Evolutionary conservation across 2,888 invertebrate species (phyloP).

Genomic region (Strigamia maritima): DNA sequence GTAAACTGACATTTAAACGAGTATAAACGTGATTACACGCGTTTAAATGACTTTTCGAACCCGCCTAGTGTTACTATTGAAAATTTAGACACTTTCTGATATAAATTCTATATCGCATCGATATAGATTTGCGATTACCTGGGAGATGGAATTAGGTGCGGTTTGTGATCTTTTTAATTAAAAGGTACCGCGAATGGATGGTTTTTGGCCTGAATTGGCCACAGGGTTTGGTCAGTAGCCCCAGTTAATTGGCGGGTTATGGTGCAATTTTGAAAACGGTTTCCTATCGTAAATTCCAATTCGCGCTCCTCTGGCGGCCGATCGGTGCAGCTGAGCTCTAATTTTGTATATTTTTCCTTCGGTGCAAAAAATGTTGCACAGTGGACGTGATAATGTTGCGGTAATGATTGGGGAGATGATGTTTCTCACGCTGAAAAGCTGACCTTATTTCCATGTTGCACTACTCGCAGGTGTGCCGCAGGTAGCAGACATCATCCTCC

Average conservation of each 20-base stretch:
- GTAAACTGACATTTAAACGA: too few species aligned
- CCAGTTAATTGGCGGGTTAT: not conserved
- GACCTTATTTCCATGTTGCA: conserved; percentile 1
- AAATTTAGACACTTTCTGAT: too few species aligned
- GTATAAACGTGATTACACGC: too few species aligned
- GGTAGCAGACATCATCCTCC: not conserved
- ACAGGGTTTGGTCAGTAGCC: not conserved
- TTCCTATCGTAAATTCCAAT: not conserved
- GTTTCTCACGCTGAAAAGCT: conserved; percentile 7
- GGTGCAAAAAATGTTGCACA: not conserved
- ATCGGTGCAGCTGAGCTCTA: not conserved
- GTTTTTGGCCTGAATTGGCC: not conserved
- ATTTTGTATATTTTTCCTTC: not conserved
- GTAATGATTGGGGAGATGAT: conserved; percentile 1
- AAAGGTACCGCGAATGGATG: not conserved
- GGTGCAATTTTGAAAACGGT: not conserved
- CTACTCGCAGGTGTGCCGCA: conserved; percentile 6
- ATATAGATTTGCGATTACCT: too few species aligned
- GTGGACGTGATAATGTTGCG: not conserved
- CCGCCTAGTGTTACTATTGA: too few species aligned
- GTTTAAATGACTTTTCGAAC: too few species aligned
- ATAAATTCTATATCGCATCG: too few species aligned
- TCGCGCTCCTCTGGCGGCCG: too few species aligned
- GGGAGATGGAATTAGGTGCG: too few species aligned
- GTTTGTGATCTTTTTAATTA: not conserved